These are phyloP conservation scores for Catharus minimus DNA, from an alignment of 2,113 vertebrate genomes.

Conservation along the genomic window DNA sequence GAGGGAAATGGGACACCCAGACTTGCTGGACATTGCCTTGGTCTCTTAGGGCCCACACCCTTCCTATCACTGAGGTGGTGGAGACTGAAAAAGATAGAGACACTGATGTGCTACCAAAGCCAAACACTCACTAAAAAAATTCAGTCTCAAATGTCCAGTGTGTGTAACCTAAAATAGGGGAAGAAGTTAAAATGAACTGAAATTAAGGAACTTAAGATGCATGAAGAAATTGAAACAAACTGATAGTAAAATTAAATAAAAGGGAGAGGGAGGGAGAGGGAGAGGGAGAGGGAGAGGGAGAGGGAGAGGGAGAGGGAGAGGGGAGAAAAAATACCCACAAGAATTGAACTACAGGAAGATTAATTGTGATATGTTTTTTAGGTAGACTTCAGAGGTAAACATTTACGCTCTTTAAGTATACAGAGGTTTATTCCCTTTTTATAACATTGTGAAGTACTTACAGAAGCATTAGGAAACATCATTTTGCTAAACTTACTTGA, in stretches of 20 bases:
- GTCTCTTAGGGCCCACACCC: background rate
- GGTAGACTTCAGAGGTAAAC: background rate
- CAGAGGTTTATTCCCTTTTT: background rate
- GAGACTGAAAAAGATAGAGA: background rate
- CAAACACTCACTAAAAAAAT: background rate
- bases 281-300: background rate
- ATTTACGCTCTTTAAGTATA: background rate
- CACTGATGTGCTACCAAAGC: background rate
- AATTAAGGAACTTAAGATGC: constrained; percentile 27
- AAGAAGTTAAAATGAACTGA: constrained; percentile 18
- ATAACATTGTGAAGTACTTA: background rate
- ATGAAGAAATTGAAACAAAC: constrained; percentile 28
- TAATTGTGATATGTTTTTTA: background rate
- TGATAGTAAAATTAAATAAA: constrained; percentile 35
- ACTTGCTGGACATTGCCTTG: background rate
- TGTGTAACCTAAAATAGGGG: background rate
- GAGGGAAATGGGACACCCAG: background rate
- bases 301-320: background rate
- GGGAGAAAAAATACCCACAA: accelerated
- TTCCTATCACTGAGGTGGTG: background rate
- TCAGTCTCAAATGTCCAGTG: background rate
- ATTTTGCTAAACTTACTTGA: constrained; percentile 2
- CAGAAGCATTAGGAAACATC: background rate
- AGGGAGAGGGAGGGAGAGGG: background rate
- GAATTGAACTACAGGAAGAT: background rate